Base-by-base conservation (phyloP, 2,113 vertebrate species). In the Melanotaenia duboulayi region DNA sequence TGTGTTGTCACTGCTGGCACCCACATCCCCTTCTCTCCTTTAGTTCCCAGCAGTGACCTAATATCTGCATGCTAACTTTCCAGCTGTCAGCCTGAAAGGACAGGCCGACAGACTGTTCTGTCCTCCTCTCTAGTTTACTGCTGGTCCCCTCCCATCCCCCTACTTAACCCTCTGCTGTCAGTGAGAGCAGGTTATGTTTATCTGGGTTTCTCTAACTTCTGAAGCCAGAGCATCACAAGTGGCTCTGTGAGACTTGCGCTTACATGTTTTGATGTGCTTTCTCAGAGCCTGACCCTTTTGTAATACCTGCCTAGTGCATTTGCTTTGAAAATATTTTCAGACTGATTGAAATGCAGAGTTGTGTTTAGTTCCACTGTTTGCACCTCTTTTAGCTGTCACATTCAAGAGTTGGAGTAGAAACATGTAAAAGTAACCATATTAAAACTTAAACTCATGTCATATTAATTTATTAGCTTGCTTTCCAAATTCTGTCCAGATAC, bases 131-230 rank as follows among this genome's bases (percentile, higher is more conserved):
- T 61, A 57, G 22, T 82, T 75, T 77, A 78, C 17, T 22, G 46
- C 35, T 23, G 2, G 4, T 7, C 51, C 50, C 51, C 20, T 40
- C 65, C 59, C 74, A 51, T 49, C 68, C 46, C 62, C 52, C 42
- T 20, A 2, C 65, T 67, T 20, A 63, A 16, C 19, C 65, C 55
- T 78, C 58, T 42, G 55, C 65, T 78, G 82, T 80, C 72, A 74
- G 67, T 62, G 60, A 69, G 64, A 74, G 72, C 72, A 89, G 88
- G 88, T 87, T 89, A 78, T 87, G 73, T 82, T 85, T 82, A 49
- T 24, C 44, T 20, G 22, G 37, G 65, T 85, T 83, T 61, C 76
- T 68, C 71, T 6, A 3, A 54, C 64, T 22, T 70, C 46, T 71
- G 32, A 50, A 59, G 49, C 44, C 23, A n/a, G 14, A 86, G 42